Conservation (phyloP, 2,113 vertebrate genomes). For the Dromiciops gliroides region DNA sequence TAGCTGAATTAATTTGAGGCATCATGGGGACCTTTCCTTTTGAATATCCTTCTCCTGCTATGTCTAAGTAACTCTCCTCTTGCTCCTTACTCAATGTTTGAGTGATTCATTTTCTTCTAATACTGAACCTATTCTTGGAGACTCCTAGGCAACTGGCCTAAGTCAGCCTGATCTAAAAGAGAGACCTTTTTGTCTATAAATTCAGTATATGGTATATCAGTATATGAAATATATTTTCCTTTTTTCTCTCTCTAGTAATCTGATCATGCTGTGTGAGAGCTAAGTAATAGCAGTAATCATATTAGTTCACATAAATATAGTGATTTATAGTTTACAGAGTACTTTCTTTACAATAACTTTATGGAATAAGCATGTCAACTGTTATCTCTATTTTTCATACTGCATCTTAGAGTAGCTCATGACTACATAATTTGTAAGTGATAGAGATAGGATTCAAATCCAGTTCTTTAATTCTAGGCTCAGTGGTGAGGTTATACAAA, state of each 20-base stretch:
- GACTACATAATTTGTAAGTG: neutral
- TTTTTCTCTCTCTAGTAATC: neutral
- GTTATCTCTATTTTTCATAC: neutral
- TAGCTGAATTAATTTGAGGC: neutral
- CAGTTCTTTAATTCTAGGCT: neutral
- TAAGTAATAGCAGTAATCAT: neutral
- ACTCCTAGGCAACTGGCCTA: neutral
- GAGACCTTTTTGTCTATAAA: neutral
- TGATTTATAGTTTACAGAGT: neutral
- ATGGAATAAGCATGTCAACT: neutral
- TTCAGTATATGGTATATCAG: neutral
- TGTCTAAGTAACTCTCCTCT: neutral
- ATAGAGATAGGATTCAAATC: neutral
- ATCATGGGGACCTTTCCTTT: neutral
- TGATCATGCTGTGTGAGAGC: neutral
- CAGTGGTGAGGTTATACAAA: neutral
- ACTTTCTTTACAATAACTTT: neutral
- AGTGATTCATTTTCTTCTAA: neutral
- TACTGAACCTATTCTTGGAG: neutral
- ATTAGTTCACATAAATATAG: neutral
- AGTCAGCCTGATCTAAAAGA: neutral
- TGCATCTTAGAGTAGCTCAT: neutral
- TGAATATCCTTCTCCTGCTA: neutral
- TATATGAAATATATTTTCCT: neutral
- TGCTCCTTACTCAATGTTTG: neutral